Evolutionary conservation across 1,140 invertebrate species (phyloP).

Genomic region (Cephus cinctus): DNA sequence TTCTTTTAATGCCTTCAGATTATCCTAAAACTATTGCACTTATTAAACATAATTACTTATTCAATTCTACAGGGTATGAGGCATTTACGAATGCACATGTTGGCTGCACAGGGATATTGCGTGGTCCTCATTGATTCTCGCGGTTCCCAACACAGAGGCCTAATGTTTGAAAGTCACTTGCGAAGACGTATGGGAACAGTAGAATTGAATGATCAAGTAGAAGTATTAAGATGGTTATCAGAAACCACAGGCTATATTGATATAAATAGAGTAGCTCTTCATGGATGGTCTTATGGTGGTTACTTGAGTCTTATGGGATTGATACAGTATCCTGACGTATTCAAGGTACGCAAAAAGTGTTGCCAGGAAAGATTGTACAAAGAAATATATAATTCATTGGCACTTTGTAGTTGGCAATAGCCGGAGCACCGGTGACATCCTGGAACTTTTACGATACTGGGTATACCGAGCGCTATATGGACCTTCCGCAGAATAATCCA

Average conservation of each 20-base stretch:
- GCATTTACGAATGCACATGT: slow-evolving; percentile 90
- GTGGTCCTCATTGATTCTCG: slow-evolving; percentile 94
- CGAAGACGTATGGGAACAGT: slow-evolving; percentile 90
- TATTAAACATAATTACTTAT: slow-evolving; percentile 5
- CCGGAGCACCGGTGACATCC: slow-evolving; percentile 95
- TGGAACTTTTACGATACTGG: slow-evolving; percentile 94
- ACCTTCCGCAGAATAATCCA: slow-evolving; percentile 78
- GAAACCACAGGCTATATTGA: slow-evolving; percentile 87
- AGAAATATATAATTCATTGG: no score
- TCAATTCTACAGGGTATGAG: slow-evolving; percentile 70
- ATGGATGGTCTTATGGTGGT: slow-evolving; percentile 98
- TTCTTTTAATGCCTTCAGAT: slow-evolving; percentile 10
- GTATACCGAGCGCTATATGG: slow-evolving; percentile 98
- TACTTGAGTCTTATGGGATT: slow-evolving; percentile 85
- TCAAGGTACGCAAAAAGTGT: slow-evolving; percentile 72
- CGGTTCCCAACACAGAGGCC: slow-evolving; percentile 89
- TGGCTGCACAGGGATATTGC: slow-evolving; percentile 94
- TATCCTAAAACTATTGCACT: background rate
- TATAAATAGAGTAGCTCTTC: slow-evolving; percentile 87
- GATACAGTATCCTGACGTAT: slow-evolving; percentile 78
- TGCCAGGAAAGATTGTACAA: no score
- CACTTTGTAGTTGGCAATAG: slow-evolving; percentile 71
- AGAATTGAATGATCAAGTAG: slow-evolving; percentile 94
- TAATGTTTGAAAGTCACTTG: slow-evolving; percentile 89
- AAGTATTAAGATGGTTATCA: slow-evolving; percentile 87